Evolutionary conservation across 2,113 vertebrate genomes (phyloP), one percentile per base, ranked within the genome.

Genomic region (Anarrhichthys ocellatus): DNA sequence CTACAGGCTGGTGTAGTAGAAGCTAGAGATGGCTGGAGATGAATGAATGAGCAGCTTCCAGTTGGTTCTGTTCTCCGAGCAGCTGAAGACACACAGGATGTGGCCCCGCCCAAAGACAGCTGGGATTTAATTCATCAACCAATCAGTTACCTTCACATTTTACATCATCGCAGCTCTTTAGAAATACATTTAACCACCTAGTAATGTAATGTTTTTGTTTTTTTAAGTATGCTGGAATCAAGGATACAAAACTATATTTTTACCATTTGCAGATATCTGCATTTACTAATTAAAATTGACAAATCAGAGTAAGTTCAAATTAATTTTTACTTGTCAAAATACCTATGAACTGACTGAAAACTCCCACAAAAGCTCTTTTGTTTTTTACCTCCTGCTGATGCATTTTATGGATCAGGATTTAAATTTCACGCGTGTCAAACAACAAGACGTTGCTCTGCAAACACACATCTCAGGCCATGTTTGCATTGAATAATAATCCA

Each of bases 91-190:
- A 56, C 72, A 50, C 88, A 73, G 42, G 63, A 73, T 10, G 13
- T 48, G 78, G 72, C 81, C 48, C 89, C 91, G 89, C 92, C 91
- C 87, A 84, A 74, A 62, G 6, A 48, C 78, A 32, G 9, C 80
- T 74, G 89, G 82, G 87, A 78, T 78, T 76, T 40, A 29, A 13
- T 14, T 8, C 32, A 56, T 78, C 65, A 74, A 29, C 92, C 93
- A 93, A 91, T 93, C 88, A 81, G 15, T 20, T 13, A 0, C 1
- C 84, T 70, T 27, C 58, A 42, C 78, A 50, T 78, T 32, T 32
- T 0, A 20, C 36, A 44, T 27, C 40, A 0, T 52, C 20, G 20
- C 18, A 24, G 20, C 48, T 52, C 54, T 58, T 54, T 10, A n/a
- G n/a, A 24, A 24, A n/a, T 7, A 50, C 48, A n/a, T 54, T 10